phyloP scores from a whole-genome alignment of 2,888 invertebrate species.

The Laspeyria flexula region DNA sequence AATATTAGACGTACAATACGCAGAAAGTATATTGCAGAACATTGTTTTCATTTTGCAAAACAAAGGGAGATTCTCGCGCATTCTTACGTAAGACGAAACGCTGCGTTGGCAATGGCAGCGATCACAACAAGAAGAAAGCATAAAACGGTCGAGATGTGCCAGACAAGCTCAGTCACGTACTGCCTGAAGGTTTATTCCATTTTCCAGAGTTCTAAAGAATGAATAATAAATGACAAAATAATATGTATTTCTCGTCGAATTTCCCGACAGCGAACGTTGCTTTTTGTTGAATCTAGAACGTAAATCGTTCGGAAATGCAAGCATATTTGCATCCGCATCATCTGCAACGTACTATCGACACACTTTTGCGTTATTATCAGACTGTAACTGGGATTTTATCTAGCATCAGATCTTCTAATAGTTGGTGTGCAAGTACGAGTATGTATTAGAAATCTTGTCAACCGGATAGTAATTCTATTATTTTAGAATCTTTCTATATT shows the following conservation, averaged over 20 bases:
- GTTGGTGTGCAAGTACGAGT: not conserved
- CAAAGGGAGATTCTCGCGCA: slow-evolving; percentile 40
- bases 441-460: slow-evolving; percentile 1
- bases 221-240: slow-evolving; percentile 80
- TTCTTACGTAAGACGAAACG: slow-evolving; percentile 56
- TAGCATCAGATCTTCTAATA: slow-evolving; percentile 4
- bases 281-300: slow-evolving; percentile 49
- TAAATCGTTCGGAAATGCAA: slow-evolving; percentile 48
- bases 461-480: no score
- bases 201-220: slow-evolving; percentile 74
- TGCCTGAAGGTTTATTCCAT: slow-evolving; percentile 71
- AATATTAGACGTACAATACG: not conserved
- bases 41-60: slow-evolving; percentile 26
- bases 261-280: slow-evolving; percentile 48
- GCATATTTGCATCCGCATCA: slow-evolving; percentile 29
- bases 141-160: slow-evolving; percentile 61
- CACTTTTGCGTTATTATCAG: slow-evolving; percentile 29
- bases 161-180: slow-evolving; percentile 75
- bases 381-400: slow-evolving; percentile 14
- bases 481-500: no score
- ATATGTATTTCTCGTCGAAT: slow-evolving; percentile 43
- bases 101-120: slow-evolving; percentile 53
- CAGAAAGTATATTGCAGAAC: not conserved
- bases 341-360: slow-evolving; percentile 30
- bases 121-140: slow-evolving; percentile 64